phyloP scores from a whole-genome alignment of 2,888 invertebrate species.

The Antitype chi region DNA sequence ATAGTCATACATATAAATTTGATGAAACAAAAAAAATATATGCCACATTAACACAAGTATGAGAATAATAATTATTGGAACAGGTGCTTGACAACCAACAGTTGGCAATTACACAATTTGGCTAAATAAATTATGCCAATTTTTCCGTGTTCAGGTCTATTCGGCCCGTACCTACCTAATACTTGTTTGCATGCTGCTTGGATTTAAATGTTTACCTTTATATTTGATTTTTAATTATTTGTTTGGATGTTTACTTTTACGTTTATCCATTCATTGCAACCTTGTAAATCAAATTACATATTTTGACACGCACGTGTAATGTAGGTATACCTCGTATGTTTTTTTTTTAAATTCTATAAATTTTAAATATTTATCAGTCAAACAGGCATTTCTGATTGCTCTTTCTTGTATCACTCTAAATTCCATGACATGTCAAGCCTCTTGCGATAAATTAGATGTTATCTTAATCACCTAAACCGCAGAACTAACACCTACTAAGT shows the following conservation, averaged over 20 bases:
- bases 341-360: slow-evolving; percentile 7
- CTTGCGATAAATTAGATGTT: slow-evolving; percentile 41
- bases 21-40: neutral
- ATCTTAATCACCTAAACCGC: slow-evolving; percentile 50
- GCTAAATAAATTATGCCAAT: neutral
- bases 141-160: neutral
- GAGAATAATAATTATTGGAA: neutral
- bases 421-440: slow-evolving; percentile 25
- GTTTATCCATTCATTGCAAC: neutral
- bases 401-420: slow-evolving; percentile 34
- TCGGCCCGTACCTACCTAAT: neutral
- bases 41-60: neutral
- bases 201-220: neutral
- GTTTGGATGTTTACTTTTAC: neutral
- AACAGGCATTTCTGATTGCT: slow-evolving; percentile 21
- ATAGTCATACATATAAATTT: slow-evolving; percentile 1
- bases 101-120: neutral
- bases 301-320: neutral
- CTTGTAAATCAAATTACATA: neutral
- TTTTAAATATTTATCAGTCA: slow-evolving; percentile 12
- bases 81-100: neutral
- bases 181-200: neutral
- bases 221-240: neutral
- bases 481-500: slow-evolving; percentile 32
- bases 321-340: neutral